These are phyloP conservation scores for Amphibalanus amphitrite DNA, from an alignment of 1,140 invertebrate genomes.

Conservation along the genomic window DNA sequence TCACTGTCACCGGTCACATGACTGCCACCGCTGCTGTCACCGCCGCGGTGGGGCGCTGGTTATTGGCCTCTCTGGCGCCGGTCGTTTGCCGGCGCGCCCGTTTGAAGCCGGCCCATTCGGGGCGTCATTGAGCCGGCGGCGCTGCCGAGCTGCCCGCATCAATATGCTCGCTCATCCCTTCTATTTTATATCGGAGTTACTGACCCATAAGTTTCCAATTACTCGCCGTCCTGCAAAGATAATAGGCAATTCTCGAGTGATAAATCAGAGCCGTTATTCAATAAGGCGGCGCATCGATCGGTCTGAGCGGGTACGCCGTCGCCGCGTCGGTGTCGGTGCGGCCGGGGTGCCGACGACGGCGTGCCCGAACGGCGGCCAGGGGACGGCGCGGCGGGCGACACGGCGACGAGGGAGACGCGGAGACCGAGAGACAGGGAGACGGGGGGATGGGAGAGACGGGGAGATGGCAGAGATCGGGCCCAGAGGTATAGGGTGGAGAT, in stretches of 20 bases:
- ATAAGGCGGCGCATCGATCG: neutral
- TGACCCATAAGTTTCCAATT: slow-evolving; percentile 1
- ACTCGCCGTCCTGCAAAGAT: neutral
- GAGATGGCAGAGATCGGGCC: no score
- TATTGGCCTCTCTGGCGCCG: neutral
- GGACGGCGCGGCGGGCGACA: no score
- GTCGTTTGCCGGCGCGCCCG: neutral
- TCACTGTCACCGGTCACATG: no score
- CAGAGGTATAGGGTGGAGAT: no score
- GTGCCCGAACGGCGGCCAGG: no score
- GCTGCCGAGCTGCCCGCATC: neutral
- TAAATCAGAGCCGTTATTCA: neutral
- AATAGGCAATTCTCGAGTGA: slow-evolving; percentile 1
- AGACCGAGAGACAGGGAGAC: no score
- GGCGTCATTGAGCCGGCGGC: neutral
- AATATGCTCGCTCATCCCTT: neutral
- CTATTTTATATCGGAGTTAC: slow-evolving; percentile 2
- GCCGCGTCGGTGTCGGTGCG: no score
- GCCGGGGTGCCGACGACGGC: no score
- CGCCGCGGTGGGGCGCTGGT: neutral
- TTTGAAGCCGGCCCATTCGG: neutral
- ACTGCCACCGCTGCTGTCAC: no score
- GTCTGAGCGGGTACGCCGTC: neutral
- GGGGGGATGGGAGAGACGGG: no score
- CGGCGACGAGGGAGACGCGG: no score